phyloP scores from a whole-genome alignment of 2,113 vertebrate species.

The Bubo scandiacus region DNA sequence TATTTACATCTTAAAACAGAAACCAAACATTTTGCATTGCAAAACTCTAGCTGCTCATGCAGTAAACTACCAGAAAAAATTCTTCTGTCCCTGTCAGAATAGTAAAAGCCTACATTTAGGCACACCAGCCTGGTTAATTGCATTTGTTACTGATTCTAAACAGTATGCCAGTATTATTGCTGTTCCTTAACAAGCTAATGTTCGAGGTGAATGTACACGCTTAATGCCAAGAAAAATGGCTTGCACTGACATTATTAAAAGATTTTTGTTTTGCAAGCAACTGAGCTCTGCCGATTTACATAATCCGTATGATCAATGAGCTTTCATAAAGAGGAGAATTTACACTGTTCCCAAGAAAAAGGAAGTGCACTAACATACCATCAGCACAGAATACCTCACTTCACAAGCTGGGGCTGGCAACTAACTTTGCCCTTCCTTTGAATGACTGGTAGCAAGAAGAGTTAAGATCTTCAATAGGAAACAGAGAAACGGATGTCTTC shows the following conservation, averaged over 20 bases:
- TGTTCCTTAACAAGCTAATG: neutral
- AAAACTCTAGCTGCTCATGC: neutral
- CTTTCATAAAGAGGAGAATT: neutral
- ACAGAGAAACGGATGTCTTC: neutral
- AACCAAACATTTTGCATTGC: neutral
- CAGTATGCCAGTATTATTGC: neutral
- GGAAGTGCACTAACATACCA: no score
- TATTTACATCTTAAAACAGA: neutral
- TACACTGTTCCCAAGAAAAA: neutral
- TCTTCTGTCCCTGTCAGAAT: neutral
- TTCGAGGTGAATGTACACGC: accelerated
- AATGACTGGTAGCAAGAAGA: neutral
- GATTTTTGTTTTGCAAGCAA: neutral
- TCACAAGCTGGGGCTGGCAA: neutral
- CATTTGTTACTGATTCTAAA: neutral
- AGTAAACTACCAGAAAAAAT: neutral
- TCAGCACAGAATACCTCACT: neutral
- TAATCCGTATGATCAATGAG: neutral
- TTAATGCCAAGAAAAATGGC: neutral
- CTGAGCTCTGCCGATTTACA: neutral
- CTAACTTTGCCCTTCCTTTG: neutral
- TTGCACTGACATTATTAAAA: neutral
- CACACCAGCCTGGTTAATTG: neutral
- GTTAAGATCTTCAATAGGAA: neutral
- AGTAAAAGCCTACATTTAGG: neutral